A percentile compares a stretch with the other conserved stretches of the same genome.
Evolutionary conservation across 2,888 invertebrate species (phyloP).

Genomic region (Quadriops clusia): DNA sequence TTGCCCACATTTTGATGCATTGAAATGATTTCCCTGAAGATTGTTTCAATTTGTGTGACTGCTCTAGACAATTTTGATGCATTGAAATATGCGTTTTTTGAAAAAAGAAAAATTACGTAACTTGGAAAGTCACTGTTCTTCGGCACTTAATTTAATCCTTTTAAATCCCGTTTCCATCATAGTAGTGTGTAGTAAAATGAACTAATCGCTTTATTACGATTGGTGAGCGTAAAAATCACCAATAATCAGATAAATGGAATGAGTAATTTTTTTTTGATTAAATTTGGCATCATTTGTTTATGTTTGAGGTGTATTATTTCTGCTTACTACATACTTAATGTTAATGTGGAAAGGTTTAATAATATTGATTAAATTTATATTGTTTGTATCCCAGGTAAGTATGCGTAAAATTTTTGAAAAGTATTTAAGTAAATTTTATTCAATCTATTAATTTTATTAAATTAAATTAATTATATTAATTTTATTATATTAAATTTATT

Average conservation of each 20-base stretch:
- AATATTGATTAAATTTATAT: no score
- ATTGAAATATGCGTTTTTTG: conserved; percentile 30
- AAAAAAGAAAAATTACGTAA: conserved; percentile 36
- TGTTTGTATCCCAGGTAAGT: no score
- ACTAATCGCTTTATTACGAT: no score
- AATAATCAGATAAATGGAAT: no score
- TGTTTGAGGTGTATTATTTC: no score
- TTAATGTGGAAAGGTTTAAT: no score
- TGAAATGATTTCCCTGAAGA: conserved; percentile 18
- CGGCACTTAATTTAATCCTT: conserved; percentile 44
- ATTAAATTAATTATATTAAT: no score
- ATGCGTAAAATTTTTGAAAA: conserved; percentile 2
- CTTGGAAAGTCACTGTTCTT: conserved; percentile 72
- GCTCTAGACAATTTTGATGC: conserved; percentile 22
- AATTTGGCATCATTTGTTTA: no score
- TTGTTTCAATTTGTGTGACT: conserved; percentile 1
- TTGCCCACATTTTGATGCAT: conserved; percentile 30
- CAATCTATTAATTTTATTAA: neutral
- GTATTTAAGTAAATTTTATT: conserved; percentile 1
- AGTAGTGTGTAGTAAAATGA: no score
- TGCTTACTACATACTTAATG: no score
- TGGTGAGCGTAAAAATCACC: no score
- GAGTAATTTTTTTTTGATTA: no score
- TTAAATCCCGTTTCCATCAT: conserved; percentile 3
- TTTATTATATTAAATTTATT: neutral